Conservation (phyloP, 2,888 invertebrate species). For the Yponomeuta malinellus region DNA sequence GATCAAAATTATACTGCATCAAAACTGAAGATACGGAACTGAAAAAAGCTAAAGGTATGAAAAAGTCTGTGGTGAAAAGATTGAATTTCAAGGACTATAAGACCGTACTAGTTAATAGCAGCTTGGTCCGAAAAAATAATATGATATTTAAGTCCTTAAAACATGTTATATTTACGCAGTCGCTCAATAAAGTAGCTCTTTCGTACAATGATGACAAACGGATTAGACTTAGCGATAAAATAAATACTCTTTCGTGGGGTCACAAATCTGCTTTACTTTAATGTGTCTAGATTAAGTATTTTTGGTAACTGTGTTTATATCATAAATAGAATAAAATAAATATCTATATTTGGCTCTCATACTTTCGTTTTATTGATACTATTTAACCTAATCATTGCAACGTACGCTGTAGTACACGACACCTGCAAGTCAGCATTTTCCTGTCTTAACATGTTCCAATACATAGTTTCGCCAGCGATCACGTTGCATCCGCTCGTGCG, state of each 20-base stretch:
- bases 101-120: neutral
- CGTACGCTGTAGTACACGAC: neutral
- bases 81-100: neutral
- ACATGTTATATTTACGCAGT: too few species aligned
- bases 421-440: slow-evolving; percentile 1
- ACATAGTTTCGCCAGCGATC: neutral
- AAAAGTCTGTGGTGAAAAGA: neutral
- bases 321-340: neutral
- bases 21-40: neutral
- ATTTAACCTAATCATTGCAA: neutral
- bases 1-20: slow-evolving; percentile 10
- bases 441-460: neutral
- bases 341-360: neutral
- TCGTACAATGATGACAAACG: too few species aligned
- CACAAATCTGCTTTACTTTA: slow-evolving; percentile 6
- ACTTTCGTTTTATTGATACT: neutral
- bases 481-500: neutral
- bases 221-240: too few species aligned
- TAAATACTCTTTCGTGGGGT: neutral
- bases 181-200: too few species aligned
- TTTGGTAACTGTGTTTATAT: neutral
- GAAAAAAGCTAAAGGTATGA: slow-evolving; percentile 11
- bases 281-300: neutral
- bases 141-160: neutral
- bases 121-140: slow-evolving; percentile 1